Evolutionary conservation across 2,888 invertebrate genomes (phyloP).

Genomic region (Rhopalosiphum nymphaeae): DNA sequence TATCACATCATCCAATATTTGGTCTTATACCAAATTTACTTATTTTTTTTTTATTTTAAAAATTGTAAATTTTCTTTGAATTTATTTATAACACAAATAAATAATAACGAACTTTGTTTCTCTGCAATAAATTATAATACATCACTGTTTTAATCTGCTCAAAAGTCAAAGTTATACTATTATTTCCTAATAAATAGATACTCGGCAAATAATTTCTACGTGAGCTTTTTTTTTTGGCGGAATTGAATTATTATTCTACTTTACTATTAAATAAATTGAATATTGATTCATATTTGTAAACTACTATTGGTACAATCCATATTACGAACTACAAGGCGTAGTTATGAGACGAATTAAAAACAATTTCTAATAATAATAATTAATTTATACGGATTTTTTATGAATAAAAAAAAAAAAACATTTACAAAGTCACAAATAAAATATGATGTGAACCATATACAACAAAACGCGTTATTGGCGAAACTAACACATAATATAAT

Average conservation of each 20-base stretch:
- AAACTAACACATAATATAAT: slow-evolving; percentile 35
- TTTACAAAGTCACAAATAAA: not conserved
- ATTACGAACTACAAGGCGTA: not conserved
- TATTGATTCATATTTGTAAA: not conserved
- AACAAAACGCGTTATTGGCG: slow-evolving; percentile 14
- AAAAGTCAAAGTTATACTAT: not conserved
- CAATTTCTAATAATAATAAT: slow-evolving; percentile 38
- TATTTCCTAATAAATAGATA: not conserved
- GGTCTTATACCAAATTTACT: not conserved
- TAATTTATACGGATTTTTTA: not conserved
- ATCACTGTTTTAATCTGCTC: not conserved
- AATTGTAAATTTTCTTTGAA: not conserved
- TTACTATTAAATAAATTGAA: not conserved
- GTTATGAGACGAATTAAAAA: not conserved
- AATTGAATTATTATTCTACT: not conserved
- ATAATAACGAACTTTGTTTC: not conserved
- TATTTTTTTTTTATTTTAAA: not conserved
- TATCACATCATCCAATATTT: not conserved
- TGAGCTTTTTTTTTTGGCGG: not conserved
- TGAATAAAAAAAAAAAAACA: not conserved
- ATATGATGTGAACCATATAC: not conserved
- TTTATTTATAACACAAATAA: not conserved
- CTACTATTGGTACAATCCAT: not conserved
- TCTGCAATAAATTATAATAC: not conserved
- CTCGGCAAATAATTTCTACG: too few relatives aligned